phyloP scores from a whole-genome alignment of 1,140 invertebrate genomes.

The Kradibia gibbosae region DNA sequence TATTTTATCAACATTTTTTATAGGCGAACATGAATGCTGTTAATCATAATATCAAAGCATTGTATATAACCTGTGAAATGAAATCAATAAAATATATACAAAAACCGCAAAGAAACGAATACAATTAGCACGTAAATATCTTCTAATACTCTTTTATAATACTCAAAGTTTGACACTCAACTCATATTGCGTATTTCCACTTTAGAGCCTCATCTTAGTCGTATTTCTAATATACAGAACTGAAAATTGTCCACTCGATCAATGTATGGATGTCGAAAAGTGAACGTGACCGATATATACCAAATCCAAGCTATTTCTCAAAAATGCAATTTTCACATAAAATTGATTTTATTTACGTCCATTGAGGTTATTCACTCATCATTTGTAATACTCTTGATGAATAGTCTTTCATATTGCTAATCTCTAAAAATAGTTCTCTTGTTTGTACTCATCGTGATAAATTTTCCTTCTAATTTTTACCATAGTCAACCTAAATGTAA shows the following conservation, averaged over 20 bases:
- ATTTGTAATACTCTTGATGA: not conserved
- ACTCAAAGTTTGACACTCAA: constrained; percentile 7
- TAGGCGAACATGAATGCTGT: not conserved
- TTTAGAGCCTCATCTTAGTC: not conserved
- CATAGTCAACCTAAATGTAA: not conserved
- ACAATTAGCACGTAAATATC: not conserved
- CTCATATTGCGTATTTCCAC: not conserved
- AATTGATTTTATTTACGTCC: not conserved
- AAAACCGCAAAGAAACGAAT: not conserved
- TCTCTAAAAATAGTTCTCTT: not conserved
- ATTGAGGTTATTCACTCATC: not conserved
- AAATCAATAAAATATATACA: constrained; percentile 8
- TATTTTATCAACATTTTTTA: not conserved
- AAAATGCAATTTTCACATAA: not conserved
- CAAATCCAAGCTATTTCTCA: not conserved
- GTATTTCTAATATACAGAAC: not conserved
- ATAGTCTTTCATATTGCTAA: not conserved
- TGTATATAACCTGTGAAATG: not conserved
- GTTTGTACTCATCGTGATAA: not conserved
- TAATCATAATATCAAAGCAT: not conserved
- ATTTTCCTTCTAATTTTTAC: not conserved
- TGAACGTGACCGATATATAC: not conserved
- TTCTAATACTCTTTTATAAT: not conserved
- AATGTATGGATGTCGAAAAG: not conserved
- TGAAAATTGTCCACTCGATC: not conserved